Evolutionary conservation across 1,140 invertebrate species (phyloP), one percentile per base, ranked within the genome.

Genomic region (Dreissena rostriformis): DNA sequence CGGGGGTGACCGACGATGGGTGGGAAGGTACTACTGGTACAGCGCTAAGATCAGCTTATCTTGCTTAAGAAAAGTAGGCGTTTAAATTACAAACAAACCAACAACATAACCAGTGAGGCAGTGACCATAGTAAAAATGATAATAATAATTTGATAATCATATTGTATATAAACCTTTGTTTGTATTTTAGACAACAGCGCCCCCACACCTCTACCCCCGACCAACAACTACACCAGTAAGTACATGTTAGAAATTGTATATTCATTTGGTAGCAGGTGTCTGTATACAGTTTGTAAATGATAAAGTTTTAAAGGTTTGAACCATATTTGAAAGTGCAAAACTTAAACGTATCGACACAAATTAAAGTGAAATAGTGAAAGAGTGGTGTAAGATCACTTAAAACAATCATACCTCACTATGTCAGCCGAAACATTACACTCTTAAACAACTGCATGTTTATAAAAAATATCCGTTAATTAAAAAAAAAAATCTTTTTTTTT

Each of bases 201-300:
- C 39, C 39, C 71, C 19, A 67, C 70, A 22, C 55, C 80, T 11
- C 10, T n/a, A 24, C 80, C 80, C 8, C 61, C 71, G 52, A 8
- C 39, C 14, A 70, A 82, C 67, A 82, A 82, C 24, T 49, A 74
- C n/a, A 66, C 61, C 24, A 53, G 80, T 82, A 75, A 82, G 72
- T 75, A 26, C 0, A 49, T n/a, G 49, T 51, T 28, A 4, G 19
- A 14, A 17, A 22, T 15, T 11, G 28, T 28, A 29, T 68, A 12
- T 28, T 19, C 29, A 8, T 39, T 29, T 70, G 57, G 19, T 57
- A 57, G 57, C 22, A 6, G 4, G 17, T n/a, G 22, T 19, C 4
- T 61, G 17, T 61, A 6, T 61, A 11, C 6, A 57, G 17, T 61
- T 19, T 61, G 22, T 61, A 61, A 2, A 61, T 24, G 57, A n/a